Base-by-base conservation (phyloP, 2,888 invertebrate species). In the Zele albiditarsus region DNA sequence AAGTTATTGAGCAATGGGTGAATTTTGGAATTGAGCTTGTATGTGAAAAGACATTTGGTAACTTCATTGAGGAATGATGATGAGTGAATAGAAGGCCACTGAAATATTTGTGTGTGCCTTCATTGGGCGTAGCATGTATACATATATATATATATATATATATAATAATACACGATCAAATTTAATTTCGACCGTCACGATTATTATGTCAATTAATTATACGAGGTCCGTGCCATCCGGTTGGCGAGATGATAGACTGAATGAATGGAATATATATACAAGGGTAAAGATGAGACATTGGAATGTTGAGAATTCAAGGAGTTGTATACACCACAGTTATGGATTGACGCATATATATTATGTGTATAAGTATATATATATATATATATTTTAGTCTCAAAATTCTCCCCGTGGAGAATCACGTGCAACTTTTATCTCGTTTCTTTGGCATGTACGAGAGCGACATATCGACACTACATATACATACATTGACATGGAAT, bases 191-290 rank as follows among this genome's bases (percentile, higher is more conserved):
- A 78, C 82, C 81, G 82, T 82, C 84, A 79, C 82, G 82, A 84
- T 85, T 84, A 84, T 84, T 84, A 84, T 83, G 84, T 83, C 82
- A 85, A 85, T 85, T 85, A 85, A 85, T 85, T 85, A 82, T 81
- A 78, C 72, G 79, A 76, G 71, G 80, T 79, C 81, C 83, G 81
- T 75, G 81, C 81, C 85, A 84, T 85, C 85, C 85, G 84, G 84
- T 84, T 82, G 80, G 81, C 79, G 78, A 70, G 76, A 78, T 74
- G 76, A 79, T 67, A 66, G 77, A 77, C 71, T 73, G 31, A 68
- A 67, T 31, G 72, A 65, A 63, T 53, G 66, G 27, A 20, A 49
- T 27, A 57, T 49, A 25, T 57, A 20, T 72, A 20, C 28, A 65
- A 57, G 66, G 63, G 49, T 27, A 31, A 27, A 70, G 77, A 68